phyloP scores from a whole-genome alignment of 2,888 invertebrate species.

The Euplagia quadripunctaria region DNA sequence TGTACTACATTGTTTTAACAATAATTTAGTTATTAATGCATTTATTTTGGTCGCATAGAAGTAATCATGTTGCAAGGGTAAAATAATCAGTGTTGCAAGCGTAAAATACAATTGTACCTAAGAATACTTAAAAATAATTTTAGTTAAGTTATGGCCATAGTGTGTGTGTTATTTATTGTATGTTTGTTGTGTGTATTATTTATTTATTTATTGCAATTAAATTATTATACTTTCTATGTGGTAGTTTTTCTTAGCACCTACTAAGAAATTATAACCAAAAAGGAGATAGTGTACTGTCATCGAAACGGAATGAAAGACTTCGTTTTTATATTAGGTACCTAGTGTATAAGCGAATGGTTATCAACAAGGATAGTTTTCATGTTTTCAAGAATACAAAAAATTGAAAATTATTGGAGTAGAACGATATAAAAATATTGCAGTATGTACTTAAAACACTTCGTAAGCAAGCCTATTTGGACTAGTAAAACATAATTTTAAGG shows the following conservation, averaged over 20 bases:
- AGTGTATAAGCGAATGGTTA: too few relatives aligned
- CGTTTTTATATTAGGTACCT: too few relatives aligned
- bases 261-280: neutral
- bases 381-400: too few relatives aligned
- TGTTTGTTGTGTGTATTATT: conserved; percentile 51
- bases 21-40: neutral
- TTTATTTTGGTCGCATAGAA: neutral
- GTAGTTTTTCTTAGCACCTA: conserved; percentile 31
- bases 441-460: too few relatives aligned
- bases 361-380: too few relatives aligned
- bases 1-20: too few relatives aligned
- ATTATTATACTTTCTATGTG: conserved; percentile 52
- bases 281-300: neutral
- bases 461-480: too few relatives aligned
- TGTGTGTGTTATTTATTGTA: conserved; percentile 60
- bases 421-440: too few relatives aligned
- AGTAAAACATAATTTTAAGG: too few relatives aligned
- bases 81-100: conserved; percentile 35
- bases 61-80: neutral
- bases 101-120: conserved; percentile 42
- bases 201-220: conserved; percentile 49
- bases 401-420: too few relatives aligned
- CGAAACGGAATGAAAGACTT: neutral
- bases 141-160: conserved; percentile 58
- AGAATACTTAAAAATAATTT: conserved; percentile 43